phyloP scores from a whole-genome alignment of 2,113 vertebrate species.

The Glaucidium brasilianum region DNA sequence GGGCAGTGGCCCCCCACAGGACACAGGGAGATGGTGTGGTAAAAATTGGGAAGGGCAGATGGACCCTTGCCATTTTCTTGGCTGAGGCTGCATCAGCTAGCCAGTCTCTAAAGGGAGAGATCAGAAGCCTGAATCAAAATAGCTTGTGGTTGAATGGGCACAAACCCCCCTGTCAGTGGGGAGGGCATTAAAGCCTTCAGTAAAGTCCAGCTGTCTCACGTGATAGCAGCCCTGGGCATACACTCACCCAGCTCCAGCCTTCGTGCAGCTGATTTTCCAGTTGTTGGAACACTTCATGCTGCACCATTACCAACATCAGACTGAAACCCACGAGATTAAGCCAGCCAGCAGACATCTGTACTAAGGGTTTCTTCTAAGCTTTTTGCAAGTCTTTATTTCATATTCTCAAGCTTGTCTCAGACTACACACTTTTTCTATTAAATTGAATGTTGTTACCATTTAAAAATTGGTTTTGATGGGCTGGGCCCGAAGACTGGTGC shows the following conservation, averaged over 20 bases:
- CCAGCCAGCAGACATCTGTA: not conserved
- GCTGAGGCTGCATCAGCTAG: not conserved
- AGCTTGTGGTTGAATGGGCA: accelerated
- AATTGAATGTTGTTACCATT: not conserved
- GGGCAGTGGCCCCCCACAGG: not conserved
- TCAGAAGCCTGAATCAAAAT: not conserved
- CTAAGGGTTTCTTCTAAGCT: not conserved
- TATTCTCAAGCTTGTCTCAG: not conserved
- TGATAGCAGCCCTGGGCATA: not conserved
- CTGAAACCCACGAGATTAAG: accelerated
- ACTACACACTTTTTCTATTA: accelerated
- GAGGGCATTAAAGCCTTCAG: not conserved
- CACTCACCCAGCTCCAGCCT: not conserved
- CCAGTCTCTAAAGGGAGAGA: not conserved
- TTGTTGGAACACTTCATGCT: too few relatives aligned
- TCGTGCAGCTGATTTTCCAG: not conserved
- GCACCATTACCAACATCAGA: accelerated
- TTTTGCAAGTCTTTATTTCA: not conserved
- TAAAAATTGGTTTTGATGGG: not conserved
- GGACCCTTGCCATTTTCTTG: too few relatives aligned
- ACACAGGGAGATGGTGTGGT: accelerated
- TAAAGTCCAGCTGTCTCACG: not conserved
- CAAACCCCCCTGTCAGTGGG: accelerated
- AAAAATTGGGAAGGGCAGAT: not conserved
- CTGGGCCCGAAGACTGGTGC: not conserved